Evolutionary conservation across 2,797 vertebrate genomes (phyloP).

Genomic region (Aeoliscus strigatus): DNA sequence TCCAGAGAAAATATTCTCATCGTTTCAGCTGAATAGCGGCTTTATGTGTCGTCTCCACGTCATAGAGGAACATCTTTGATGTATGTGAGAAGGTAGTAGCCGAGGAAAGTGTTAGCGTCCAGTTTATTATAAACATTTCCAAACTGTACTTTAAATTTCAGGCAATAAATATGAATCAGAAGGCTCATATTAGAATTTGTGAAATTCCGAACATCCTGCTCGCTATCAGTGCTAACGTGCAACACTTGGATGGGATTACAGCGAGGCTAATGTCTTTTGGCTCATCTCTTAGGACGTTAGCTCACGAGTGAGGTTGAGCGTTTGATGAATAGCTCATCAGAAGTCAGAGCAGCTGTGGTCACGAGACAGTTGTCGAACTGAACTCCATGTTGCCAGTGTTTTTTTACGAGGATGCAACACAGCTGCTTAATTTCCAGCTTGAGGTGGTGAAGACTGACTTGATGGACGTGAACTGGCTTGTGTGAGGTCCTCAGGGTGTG

Average conservation of each 20-base stretch:
- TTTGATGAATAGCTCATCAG: slow-evolving; percentile 56
- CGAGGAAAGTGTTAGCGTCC: slow-evolving; percentile 32
- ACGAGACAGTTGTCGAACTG: slow-evolving; percentile 28
- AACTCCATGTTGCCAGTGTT: slow-evolving; percentile 38
- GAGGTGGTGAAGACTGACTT: slow-evolving; percentile 37
- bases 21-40: slow-evolving; percentile 17
- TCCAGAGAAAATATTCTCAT: slow-evolving; percentile 10
- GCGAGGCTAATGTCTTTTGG: slow-evolving; percentile 42
- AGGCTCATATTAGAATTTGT: slow-evolving; percentile 21
- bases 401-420: slow-evolving; percentile 54
- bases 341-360: slow-evolving; percentile 51
- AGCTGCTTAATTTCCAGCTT: slow-evolving; percentile 53
- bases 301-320: slow-evolving; percentile 36
- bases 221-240: slow-evolving; percentile 32
- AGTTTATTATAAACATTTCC: slow-evolving; percentile 36
- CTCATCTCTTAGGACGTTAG: slow-evolving; percentile 25
- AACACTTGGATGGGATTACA: slow-evolving; percentile 45
- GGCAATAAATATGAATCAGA: slow-evolving; percentile 39
- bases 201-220: slow-evolving; percentile 19
- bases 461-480: slow-evolving; percentile 45
- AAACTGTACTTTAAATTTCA: slow-evolving; percentile 28
- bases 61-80: slow-evolving; percentile 16
- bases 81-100: slow-evolving; percentile 29
- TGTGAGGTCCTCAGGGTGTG: slow-evolving; percentile 61
- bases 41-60: slow-evolving; percentile 28